phyloP scores from a whole-genome alignment of 2,113 vertebrate species.

The Chaenocephalus aceratus region DNA sequence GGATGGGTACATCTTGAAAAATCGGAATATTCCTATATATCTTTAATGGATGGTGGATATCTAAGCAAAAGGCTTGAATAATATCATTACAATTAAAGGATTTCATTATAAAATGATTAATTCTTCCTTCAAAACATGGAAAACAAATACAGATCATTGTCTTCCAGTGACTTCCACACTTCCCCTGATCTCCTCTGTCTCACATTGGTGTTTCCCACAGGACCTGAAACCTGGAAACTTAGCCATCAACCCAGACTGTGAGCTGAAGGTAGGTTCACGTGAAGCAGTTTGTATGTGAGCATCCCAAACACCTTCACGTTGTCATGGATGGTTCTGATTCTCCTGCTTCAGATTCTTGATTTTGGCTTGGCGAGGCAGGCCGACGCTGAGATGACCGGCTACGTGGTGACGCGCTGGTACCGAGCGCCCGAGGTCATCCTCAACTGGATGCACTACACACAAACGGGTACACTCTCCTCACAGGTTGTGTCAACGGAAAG shows the following conservation, averaged over 20 bases:
- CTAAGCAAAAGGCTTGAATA: too few relatives aligned
- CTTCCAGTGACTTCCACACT: too few relatives aligned
- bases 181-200: background rate
- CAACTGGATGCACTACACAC: slow-evolving; percentile 98
- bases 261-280: slow-evolving; percentile 88
- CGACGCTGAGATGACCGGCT: slow-evolving; percentile 96
- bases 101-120: background rate
- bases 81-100: too few relatives aligned
- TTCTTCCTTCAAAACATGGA: background rate
- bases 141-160: background rate
- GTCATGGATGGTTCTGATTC: rapidly evolving
- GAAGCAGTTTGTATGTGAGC: background rate
- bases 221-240: slow-evolving; percentile 97
- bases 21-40: too few relatives aligned
- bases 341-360: slow-evolving; percentile 90
- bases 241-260: slow-evolving; percentile 96
- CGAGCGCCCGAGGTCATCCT: slow-evolving; percentile 96
- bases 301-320: rapidly evolving
- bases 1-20: too few relatives aligned
- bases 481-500: background rate
- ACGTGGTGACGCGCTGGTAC: slow-evolving; percentile 99
- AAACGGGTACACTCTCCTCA: slow-evolving; percentile 84
- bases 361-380: slow-evolving; percentile 95
- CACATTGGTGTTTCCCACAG: slow-evolving; percentile 71
- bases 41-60: too few relatives aligned